Percentiles rank a stretch among this genome's conserved stretches.
Conservation (phyloP, 2,888 invertebrate genomes). For the Ashinkailepas kermadecensis region DNA sequence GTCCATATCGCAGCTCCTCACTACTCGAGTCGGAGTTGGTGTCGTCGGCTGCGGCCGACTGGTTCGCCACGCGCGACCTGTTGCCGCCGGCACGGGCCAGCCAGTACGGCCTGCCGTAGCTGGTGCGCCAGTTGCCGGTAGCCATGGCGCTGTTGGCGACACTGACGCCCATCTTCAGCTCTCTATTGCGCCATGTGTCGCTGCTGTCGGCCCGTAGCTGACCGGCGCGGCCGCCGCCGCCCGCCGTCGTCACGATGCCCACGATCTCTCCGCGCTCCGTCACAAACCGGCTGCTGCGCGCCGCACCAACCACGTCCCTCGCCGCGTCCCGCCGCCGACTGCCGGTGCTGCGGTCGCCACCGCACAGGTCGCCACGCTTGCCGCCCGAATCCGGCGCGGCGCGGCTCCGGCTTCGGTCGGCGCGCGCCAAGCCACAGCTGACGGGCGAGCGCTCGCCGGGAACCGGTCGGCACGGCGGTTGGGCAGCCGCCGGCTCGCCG, state of each 20-base stretch:
- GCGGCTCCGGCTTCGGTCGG: neutral
- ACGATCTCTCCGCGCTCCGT: neutral
- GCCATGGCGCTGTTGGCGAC: neutral
- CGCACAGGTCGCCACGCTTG: neutral
- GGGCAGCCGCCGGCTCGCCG: neutral
- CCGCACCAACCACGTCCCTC: neutral
- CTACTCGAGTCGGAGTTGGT: slow-evolving; percentile 48
- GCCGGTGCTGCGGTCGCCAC: neutral
- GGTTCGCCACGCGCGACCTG: neutral
- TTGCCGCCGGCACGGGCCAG: neutral
- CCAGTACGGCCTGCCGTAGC: neutral
- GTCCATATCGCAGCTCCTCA: slow-evolving; percentile 81
- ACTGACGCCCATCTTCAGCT: slow-evolving; percentile 17
- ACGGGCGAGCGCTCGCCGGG: neutral
- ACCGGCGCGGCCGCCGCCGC: too few species aligned
- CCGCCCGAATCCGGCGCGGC: neutral
- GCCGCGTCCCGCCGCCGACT: neutral
- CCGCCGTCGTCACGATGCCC: neutral
- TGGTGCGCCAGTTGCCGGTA: neutral
- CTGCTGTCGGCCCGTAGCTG: neutral
- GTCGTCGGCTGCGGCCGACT: slow-evolving; percentile 22
- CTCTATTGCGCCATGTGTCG: slow-evolving; percentile 20
- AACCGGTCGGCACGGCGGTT: neutral
- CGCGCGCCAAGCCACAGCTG: neutral
- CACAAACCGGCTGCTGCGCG: neutral